These are phyloP conservation scores for Bradypodion ventrale DNA, from an alignment of 2,797 vertebrate species.

Conservation along the genomic window DNA sequence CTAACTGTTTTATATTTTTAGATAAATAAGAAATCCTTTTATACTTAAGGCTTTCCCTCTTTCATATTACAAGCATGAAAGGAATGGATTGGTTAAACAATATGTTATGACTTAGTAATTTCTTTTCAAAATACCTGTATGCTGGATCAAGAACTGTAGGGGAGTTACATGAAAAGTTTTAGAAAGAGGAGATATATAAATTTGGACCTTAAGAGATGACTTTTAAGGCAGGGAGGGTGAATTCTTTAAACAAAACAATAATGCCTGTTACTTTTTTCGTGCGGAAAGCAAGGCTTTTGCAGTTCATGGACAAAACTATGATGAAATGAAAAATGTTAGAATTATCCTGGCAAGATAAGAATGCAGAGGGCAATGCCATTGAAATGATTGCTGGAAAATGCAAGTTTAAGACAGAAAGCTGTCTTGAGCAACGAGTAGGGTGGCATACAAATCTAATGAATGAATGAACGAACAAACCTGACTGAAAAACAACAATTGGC, in stretches of 20 bases:
- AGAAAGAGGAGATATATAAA: background rate
- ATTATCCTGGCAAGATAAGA: background rate
- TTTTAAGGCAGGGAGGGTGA: background rate
- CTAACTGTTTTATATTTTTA: background rate
- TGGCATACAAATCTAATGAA: no score
- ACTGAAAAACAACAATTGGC: background rate
- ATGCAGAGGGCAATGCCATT: background rate
- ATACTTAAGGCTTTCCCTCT: background rate
- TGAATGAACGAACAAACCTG: no score
- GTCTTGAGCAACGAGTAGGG: background rate
- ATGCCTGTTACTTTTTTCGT: background rate
- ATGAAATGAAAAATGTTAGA: background rate
- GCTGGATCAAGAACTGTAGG: background rate
- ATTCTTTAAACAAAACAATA: no score
- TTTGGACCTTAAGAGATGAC: background rate
- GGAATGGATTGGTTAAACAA: background rate
- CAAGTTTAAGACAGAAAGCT: background rate
- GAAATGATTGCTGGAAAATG: background rate
- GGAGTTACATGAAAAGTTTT: background rate
- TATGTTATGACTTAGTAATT: background rate
- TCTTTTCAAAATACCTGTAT: constrained; percentile 19
- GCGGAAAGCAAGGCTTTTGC: background rate
- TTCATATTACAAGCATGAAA: constrained; percentile 22
- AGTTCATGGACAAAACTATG: background rate
- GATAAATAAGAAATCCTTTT: background rate